Conservation (phyloP, 1,140 invertebrate species). For the Drosophila kanapiae region DNA sequence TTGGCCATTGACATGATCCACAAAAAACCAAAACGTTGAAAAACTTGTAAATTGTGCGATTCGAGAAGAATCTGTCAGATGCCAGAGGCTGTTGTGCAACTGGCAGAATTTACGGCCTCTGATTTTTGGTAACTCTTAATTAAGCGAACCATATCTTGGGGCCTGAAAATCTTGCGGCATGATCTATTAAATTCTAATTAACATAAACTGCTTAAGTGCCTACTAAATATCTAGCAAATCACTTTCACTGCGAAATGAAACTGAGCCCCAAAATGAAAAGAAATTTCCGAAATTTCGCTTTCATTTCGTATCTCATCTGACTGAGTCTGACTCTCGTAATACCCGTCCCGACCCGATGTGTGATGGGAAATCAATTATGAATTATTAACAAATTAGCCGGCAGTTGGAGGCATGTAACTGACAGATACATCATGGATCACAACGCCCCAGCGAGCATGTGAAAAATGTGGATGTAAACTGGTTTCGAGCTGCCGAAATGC, state of each 20-base stretch:
- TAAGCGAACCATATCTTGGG: slow-evolving; percentile 31
- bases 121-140: slow-evolving; percentile 63
- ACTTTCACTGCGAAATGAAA: slow-evolving; percentile 73
- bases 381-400: slow-evolving; percentile 78
- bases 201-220: slow-evolving; percentile 65
- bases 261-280: slow-evolving; percentile 48
- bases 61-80: slow-evolving; percentile 50
- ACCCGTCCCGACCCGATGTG: slow-evolving; percentile 28
- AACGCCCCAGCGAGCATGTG: slow-evolving; percentile 51
- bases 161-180: slow-evolving; percentile 36
- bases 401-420: slow-evolving; percentile 68
- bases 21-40: slow-evolving; percentile 18
- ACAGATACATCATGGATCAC: slow-evolving; percentile 62
- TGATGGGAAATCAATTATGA: slow-evolving; percentile 82
- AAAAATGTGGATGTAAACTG: slow-evolving; percentile 54
- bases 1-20: slow-evolving; percentile 68
- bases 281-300: slow-evolving; percentile 78
- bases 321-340: slow-evolving; percentile 18
- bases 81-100: slow-evolving; percentile 66
- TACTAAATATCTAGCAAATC: slow-evolving; percentile 64
- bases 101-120: slow-evolving; percentile 68
- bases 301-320: slow-evolving; percentile 60
- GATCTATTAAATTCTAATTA: slow-evolving; percentile 77
- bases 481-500: slow-evolving; percentile 45
- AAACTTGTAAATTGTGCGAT: slow-evolving; percentile 36